Evolutionary conservation across 1,140 invertebrate species (phyloP).

Genomic region (Apis laboriosa): DNA sequence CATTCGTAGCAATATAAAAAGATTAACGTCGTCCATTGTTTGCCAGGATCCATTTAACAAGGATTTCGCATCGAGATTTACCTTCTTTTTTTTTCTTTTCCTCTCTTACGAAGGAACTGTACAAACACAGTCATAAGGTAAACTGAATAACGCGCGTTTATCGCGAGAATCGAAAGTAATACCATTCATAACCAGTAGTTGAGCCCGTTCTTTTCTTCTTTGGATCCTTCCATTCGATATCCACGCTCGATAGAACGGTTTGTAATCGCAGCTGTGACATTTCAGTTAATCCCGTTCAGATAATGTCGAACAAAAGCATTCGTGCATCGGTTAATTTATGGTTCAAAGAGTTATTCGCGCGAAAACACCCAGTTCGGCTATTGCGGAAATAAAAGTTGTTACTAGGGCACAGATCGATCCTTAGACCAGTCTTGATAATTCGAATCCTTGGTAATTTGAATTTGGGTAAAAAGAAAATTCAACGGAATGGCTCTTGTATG

Average conservation of each 20-base stretch:
- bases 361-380: background rate
- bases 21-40: background rate
- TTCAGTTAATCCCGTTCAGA: conserved; percentile 34
- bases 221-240: background rate
- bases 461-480: too few relatives aligned
- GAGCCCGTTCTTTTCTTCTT: background rate
- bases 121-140: background rate
- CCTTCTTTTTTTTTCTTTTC: background rate
- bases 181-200: background rate
- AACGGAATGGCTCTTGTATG: too few relatives aligned
- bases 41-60: background rate
- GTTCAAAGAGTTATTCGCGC: background rate
- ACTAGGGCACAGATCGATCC: background rate
- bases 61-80: conserved; percentile 3
- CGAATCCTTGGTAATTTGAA: background rate
- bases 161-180: conserved; percentile 11
- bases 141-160: conserved; percentile 7
- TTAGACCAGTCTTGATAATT: background rate
- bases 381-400: conserved; percentile 29
- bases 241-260: background rate
- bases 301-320: conserved; percentile 40
- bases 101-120: background rate
- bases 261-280: conserved; percentile 37
- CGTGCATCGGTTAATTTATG: conserved; percentile 32
- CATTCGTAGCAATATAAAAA: background rate